These are phyloP conservation scores for Dasyurus viverrinus DNA, from an alignment of 2,113 vertebrate species.

Conservation along the genomic window DNA sequence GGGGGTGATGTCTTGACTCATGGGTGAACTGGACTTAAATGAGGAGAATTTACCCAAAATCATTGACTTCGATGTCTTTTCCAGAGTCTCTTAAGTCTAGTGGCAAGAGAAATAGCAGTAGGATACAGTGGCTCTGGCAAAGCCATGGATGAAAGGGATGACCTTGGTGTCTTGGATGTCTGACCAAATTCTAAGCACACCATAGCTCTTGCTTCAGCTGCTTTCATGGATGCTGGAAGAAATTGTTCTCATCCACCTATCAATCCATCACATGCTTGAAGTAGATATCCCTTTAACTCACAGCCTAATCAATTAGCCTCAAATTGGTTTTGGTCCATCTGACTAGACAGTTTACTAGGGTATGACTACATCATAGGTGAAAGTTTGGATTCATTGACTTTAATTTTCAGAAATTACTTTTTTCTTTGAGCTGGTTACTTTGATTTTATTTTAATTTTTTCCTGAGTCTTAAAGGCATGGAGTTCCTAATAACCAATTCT, in stretches of 20 bases:
- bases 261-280: neutral
- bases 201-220: neutral
- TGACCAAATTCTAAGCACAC: neutral
- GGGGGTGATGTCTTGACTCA: neutral
- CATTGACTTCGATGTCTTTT: no score
- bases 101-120: neutral
- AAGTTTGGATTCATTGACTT: neutral
- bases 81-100: no score
- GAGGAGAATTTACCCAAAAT: neutral
- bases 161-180: neutral
- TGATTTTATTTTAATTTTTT: neutral
- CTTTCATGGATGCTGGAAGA: neutral
- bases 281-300: neutral
- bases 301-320: neutral
- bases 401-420: neutral
- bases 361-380: neutral
- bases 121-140: no score
- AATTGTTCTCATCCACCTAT: neutral
- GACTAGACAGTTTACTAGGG: neutral
- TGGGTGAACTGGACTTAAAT: neutral
- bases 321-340: neutral
- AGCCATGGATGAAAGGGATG: neutral
- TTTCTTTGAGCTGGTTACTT: neutral
- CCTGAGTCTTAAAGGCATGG: neutral
- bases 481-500: neutral